Evolutionary conservation across 2,113 vertebrate genomes (phyloP), one percentile per base, ranked within the genome.

Genomic region (Micromys minutus): DNA sequence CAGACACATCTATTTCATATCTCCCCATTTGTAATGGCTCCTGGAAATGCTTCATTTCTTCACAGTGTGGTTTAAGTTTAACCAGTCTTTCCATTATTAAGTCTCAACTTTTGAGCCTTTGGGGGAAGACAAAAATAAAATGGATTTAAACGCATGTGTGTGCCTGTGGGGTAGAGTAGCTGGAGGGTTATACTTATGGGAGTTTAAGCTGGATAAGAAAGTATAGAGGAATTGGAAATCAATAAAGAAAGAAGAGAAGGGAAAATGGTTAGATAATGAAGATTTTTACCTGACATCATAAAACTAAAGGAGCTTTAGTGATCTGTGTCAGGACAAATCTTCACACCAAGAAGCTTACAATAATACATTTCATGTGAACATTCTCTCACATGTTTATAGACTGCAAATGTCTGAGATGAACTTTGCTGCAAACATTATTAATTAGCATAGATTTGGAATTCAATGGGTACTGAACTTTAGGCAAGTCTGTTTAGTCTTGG

Each of bases 1-100:
- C 96, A 97, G 98, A 98, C 97, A 98, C 94, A 97, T 98, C 98
- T 97, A 96, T 85, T 95, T 98, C 96, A 96, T 96, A 97, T 95
- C 95, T 97, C 97, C 86, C 95, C 96, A 98, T 94, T 97, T 98
- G 98, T 97, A 98, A 97, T 97, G 97, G 97, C 93, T 96, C 98
- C 83, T 89, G 92, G 90, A 98, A 98, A 97, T 80, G 95, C 75
- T 96, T 76, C 3, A 59, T 94, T 96, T 93, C 77, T 4, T 45
- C 91, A 87, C 75, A 84, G 85, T 42, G 72, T 12, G 17, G 2
- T 90, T 97, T 76, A 55, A 57, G 2, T 90, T 97, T 76, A 55
- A 57, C 65, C 89, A 42, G 39, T 94, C 89, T 97, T 97, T 74
- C 76, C 22, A 89, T 86, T 7, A 85, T 55, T 96, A 81, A 81